A percentile compares a stretch with the other conserved stretches of the same genome.
Conservation (phyloP, 2,797 vertebrate genomes). For the Clarias platycephalus region DNA sequence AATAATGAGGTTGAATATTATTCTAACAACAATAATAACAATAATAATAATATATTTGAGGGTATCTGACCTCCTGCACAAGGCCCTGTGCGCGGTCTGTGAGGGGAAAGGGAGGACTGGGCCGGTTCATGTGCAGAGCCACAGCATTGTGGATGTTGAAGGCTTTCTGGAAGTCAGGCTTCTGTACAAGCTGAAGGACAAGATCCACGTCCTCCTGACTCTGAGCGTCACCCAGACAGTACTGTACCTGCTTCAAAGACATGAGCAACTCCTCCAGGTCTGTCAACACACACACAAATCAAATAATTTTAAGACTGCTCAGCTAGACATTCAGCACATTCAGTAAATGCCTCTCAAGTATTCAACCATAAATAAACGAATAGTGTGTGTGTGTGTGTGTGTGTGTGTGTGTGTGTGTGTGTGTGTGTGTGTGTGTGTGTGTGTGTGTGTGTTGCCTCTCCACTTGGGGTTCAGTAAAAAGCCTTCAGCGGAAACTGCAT, state of each 20-base stretch:
- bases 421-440: too few species aligned
- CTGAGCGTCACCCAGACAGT: slow-evolving; percentile 88
- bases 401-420: too few species aligned
- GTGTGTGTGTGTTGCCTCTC: not conserved
- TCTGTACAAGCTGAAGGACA: slow-evolving; percentile 91
- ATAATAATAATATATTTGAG: not conserved
- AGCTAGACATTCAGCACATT: slow-evolving; percentile 21
- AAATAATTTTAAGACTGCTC: not conserved
- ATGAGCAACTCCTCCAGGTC: slow-evolving; percentile 93
- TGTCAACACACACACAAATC: slow-evolving; percentile 58
- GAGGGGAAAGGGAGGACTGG: slow-evolving; percentile 92
- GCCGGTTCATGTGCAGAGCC: slow-evolving; percentile 89
- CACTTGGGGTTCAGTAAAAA: not conserved
- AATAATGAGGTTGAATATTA: not conserved
- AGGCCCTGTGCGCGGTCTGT: slow-evolving; percentile 83
- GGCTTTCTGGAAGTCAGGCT: slow-evolving; percentile 93
- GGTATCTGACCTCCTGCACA: slow-evolving; percentile 79
- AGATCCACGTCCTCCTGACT: slow-evolving; percentile 91
- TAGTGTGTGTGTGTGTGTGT: not conserved
- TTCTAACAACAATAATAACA: not conserved
- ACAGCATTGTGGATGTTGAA: slow-evolving; percentile 95
- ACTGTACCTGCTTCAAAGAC: slow-evolving; percentile 92
- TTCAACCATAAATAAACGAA: slow-evolving; percentile 28
- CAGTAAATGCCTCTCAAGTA: slow-evolving; percentile 44
- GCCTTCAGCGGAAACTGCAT: not conserved